Percentiles rank a stretch among this genome's conserved stretches.
These are phyloP conservation scores for Candidula unifasciata DNA, from an alignment of 2,888 invertebrate species.

Conservation along the genomic window DNA sequence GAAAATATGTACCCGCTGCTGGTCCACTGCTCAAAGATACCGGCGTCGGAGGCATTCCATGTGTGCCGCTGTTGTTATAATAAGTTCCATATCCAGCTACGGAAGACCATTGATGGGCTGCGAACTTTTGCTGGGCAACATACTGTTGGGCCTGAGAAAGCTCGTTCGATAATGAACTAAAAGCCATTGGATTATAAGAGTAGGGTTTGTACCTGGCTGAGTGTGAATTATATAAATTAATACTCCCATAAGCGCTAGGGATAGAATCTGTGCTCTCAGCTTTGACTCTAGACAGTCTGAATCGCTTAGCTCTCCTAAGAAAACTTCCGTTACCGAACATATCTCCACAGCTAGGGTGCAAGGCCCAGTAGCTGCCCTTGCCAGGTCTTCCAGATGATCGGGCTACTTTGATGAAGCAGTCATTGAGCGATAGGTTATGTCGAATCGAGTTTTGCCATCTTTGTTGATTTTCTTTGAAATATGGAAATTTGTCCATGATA, in stretches of 20 bases:
- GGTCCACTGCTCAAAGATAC: neutral
- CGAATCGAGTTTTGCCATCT: slow-evolving; percentile 82
- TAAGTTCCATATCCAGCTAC: slow-evolving; percentile 21
- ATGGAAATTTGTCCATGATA: slow-evolving; percentile 85
- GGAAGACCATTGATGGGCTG: slow-evolving; percentile 32
- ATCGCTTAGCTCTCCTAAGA: slow-evolving; percentile 75
- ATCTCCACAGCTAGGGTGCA: slow-evolving; percentile 76
- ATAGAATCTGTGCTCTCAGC: slow-evolving; percentile 60
- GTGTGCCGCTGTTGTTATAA: slow-evolving; percentile 20
- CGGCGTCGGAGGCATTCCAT: slow-evolving; percentile 25
- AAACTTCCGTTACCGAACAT: slow-evolving; percentile 78
- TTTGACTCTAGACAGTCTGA: slow-evolving; percentile 68
- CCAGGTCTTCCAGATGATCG: slow-evolving; percentile 75
- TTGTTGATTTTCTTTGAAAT: slow-evolving; percentile 89
- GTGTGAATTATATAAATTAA: slow-evolving; percentile 66
- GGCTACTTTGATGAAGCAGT: slow-evolving; percentile 94
- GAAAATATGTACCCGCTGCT: neutral
- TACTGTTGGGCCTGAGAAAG: slow-evolving; percentile 66
- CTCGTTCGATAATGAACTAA: slow-evolving; percentile 63
- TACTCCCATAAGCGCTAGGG: slow-evolving; percentile 69
- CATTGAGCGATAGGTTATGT: slow-evolving; percentile 96
- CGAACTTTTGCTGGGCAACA: slow-evolving; percentile 54
- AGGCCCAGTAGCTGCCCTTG: slow-evolving; percentile 78
- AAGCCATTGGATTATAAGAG: slow-evolving; percentile 61
- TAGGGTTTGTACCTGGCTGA: slow-evolving; percentile 65